A percentile compares a stretch with the other conserved stretches of the same genome.
These are phyloP conservation scores for Drosophila birchii DNA, from an alignment of 2,888 invertebrate species.

Conservation along the genomic window DNA sequence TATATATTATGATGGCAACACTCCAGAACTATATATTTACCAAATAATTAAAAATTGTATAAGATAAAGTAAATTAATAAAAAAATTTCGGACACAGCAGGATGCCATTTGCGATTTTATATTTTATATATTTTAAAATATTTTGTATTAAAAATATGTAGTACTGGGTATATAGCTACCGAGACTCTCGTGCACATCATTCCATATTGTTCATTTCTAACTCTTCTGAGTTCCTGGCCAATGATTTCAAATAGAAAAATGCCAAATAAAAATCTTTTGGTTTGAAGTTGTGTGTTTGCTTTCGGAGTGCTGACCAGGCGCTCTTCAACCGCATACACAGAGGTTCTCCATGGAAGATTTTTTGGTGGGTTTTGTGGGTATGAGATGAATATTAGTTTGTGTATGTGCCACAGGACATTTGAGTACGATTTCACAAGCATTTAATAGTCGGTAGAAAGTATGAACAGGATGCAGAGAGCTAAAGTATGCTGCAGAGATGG, in stretches of 20 bases:
- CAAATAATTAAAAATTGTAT: too few species aligned
- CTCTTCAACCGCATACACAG: not conserved
- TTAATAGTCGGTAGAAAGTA: not conserved
- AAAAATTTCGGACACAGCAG: too few species aligned
- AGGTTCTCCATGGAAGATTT: not conserved
- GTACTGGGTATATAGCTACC: not conserved
- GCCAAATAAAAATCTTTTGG: slow-evolving; percentile 5
- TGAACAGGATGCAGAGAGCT: too few species aligned
- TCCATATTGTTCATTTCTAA: not conserved
- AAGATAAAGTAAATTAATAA: too few species aligned
- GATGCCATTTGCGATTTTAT: too few species aligned
- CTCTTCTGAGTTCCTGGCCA: slow-evolving; percentile 3
- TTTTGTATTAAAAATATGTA: not conserved
- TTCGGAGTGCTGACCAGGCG: not conserved
- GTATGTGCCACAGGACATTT: not conserved
- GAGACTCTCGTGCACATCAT: not conserved
- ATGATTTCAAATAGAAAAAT: slow-evolving; percentile 9
- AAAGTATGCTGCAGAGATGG: not conserved
- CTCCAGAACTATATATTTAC: too few species aligned
- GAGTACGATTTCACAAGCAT: not conserved
- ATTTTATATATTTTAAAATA: too few species aligned
- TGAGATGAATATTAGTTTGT: not conserved
- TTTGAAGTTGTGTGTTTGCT: not conserved
- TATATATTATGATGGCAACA: too few species aligned
- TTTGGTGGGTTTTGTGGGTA: too few species aligned